These are phyloP conservation scores for Peromyscus attwateri DNA, from an alignment of 2,797 vertebrate genomes.

Conservation along the genomic window DNA sequence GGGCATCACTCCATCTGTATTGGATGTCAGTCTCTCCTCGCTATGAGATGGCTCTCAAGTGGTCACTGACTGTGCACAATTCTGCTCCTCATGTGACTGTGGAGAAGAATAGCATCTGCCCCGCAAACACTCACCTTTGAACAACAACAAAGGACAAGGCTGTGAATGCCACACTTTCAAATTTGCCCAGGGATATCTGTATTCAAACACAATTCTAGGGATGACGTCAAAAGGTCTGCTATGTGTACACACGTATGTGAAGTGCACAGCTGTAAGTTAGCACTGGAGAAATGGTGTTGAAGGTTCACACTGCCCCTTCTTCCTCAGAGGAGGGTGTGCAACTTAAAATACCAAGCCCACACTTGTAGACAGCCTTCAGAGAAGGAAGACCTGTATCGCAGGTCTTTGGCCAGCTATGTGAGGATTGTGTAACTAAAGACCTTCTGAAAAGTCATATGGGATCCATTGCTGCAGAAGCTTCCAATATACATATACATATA, in stretches of 20 bases:
- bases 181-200: too few relatives aligned
- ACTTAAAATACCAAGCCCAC: background rate
- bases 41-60: background rate
- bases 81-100: rapidly evolving
- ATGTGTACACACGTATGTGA: rapidly evolving
- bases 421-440: background rate
- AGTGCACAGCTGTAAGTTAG: rapidly evolving
- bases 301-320: background rate
- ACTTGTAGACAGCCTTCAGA: background rate
- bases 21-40: too few relatives aligned
- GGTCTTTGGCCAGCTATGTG: background rate
- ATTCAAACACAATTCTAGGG: rapidly evolving
- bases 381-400: background rate
- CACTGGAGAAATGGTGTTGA: rapidly evolving
- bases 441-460: background rate
- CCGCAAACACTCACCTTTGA: background rate
- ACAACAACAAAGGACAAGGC: background rate
- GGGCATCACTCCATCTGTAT: background rate
- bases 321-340: background rate
- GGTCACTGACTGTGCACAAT: background rate
- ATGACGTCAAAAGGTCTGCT: rapidly evolving
- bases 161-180: rapidly evolving
- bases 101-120: rapidly evolving
- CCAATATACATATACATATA: background rate
- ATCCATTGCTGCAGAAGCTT: background rate